Conservation (phyloP, 2,113 vertebrate genomes). For the Setophaga kirtlandii region DNA sequence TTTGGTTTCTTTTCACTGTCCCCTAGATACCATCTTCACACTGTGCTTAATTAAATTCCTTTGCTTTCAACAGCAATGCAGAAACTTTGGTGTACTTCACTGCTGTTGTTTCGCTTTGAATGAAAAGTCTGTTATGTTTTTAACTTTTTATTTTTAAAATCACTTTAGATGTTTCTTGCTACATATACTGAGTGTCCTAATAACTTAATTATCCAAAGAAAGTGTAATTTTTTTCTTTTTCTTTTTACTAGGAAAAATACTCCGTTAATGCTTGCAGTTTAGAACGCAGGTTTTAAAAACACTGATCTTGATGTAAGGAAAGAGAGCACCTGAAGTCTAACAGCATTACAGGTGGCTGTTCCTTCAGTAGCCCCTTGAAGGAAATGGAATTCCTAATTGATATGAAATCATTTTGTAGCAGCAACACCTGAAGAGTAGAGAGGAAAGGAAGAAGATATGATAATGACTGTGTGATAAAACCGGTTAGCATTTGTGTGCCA, state of each 20-base stretch:
- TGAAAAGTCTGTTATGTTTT: not conserved
- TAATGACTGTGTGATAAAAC: conserved; percentile 66
- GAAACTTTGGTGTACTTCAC: not conserved
- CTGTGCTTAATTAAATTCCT: not conserved
- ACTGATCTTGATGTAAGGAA: not conserved
- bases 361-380: conserved; percentile 52
- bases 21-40: not conserved
- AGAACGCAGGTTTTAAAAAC: not conserved
- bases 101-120: not conserved
- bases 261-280: not conserved
- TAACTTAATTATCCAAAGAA: not conserved
- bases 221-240: not conserved
- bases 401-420: conserved; percentile 43
- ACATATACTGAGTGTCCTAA: not conserved
- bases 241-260: not conserved
- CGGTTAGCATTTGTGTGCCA: conserved; percentile 66
- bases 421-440: conserved; percentile 58
- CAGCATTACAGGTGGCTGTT: conserved; percentile 48
- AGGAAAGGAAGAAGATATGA: conserved; percentile 52
- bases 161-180: not conserved
- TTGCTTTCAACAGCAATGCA: not conserved
- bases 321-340: conserved; percentile 15
- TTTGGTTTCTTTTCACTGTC: not conserved
- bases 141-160: not conserved
- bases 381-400: conserved; percentile 59